Percentiles rank a stretch among this genome's conserved stretches.
Evolutionary conservation across 92 coral and sea anemone species (phyloP).

Genomic region (Bergia puertoricense): DNA sequence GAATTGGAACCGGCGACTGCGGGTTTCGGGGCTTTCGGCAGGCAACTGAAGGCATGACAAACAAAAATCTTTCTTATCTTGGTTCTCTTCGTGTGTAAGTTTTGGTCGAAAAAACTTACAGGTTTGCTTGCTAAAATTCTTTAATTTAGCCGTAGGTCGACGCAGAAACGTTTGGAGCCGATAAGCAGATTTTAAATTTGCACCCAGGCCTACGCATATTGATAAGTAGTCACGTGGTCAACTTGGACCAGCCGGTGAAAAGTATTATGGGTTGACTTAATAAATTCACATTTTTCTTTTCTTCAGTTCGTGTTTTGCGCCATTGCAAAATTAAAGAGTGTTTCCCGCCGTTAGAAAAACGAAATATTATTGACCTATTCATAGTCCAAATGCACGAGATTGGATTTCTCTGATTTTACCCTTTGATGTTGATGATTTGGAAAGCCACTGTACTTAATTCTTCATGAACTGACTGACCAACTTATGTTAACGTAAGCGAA

Average conservation of each 20-base stretch:
- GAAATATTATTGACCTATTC: constrained; percentile 41
- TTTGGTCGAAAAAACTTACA: too few species aligned
- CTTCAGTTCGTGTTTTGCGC: constrained; percentile 67
- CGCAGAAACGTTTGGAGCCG: too few species aligned
- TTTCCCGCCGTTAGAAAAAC: constrained; percentile 87
- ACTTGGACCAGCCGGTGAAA: constrained; percentile 27
- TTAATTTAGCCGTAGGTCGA: too few species aligned
- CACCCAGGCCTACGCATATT: constrained; percentile 24
- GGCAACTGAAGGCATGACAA: too few species aligned
- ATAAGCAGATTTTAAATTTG: too few species aligned
- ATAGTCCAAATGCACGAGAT: constrained; percentile 7
- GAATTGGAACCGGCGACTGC: too few species aligned
- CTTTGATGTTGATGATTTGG: constrained; percentile 52
- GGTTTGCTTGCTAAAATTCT: too few species aligned
- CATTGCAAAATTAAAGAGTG: constrained; percentile 68
- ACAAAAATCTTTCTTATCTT: too few species aligned
- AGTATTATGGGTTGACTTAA: constrained; percentile 79
- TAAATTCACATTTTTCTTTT: constrained; percentile 76
- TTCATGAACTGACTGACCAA: constrained; percentile 12
- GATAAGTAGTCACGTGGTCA: constrained; percentile 49
- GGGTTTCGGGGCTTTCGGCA: too few species aligned
- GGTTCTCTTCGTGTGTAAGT: too few species aligned
- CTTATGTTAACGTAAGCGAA: constrained; percentile 40
- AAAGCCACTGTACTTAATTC: constrained; percentile 38
- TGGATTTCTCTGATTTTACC: constrained; percentile 11